Evolutionary conservation across 2,797 vertebrate genomes (phyloP).

Genomic region (Muscicapa striata): DNA sequence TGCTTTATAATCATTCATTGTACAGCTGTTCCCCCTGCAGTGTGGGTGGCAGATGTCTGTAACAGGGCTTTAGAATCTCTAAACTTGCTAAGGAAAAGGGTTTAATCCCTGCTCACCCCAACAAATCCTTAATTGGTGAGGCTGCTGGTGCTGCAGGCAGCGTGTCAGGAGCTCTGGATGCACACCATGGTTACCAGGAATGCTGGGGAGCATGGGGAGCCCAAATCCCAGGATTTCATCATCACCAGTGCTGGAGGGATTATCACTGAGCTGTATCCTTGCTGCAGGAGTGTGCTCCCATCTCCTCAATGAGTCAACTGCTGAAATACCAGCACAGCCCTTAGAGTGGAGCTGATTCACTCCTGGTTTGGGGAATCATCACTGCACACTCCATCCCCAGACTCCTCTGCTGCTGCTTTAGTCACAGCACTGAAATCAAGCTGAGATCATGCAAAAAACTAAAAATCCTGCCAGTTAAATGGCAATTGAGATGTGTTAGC

Average conservation of each 20-base stretch:
- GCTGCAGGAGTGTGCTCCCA: not conserved
- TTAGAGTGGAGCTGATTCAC: not conserved
- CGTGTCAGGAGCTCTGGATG: not conserved
- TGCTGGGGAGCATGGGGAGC: not conserved
- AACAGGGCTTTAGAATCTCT: slow-evolving; percentile 33
- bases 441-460: not conserved
- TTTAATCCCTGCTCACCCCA: slow-evolving; percentile 13
- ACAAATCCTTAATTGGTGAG: slow-evolving; percentile 19
- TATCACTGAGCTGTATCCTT: not conserved
- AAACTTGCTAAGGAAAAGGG: slow-evolving; percentile 56
- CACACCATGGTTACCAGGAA: slow-evolving; percentile 12
- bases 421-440: not conserved
- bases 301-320: not conserved
- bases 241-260: not conserved
- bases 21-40: slow-evolving; percentile 18
- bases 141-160: not conserved
- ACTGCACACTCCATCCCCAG: fast-evolving
- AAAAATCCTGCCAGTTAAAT: not conserved
- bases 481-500: not conserved
- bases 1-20: slow-evolving; percentile 3
- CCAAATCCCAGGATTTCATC: not conserved
- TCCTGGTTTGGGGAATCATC: not conserved
- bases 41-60: slow-evolving; percentile 26
- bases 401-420: not conserved
- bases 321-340: not conserved